Base-by-base conservation (phyloP, 2,797 vertebrate species). In the Acipenser oxyrinchus region DNA sequence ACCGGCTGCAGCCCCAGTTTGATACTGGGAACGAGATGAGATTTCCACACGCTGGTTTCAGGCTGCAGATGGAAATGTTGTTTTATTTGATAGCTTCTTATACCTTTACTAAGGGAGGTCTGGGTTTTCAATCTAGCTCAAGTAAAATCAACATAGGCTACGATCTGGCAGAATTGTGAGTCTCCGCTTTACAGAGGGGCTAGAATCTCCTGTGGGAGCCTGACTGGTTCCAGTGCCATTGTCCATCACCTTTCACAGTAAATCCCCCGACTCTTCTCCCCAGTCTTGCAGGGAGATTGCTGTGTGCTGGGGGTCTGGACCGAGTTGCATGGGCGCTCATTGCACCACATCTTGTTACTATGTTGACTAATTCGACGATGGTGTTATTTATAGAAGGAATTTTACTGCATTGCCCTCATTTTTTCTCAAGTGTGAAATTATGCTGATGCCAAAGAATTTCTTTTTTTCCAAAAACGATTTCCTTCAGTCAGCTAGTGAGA, bases 341-440 rank as follows among this genome's bases (percentile, higher is more conserved):
- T 63, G 12, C 8, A 66, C 51, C 9, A 50, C 37, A 18, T 67
- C 49, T 66, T 51, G 23, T 37, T 37, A 37, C 3, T 37, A 23
- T 48, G 57, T 64, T 67, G 66, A 60, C 69, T 64, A 57, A 64
- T 67, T 67, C 64, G 65, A 8, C 49, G 48, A 10, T 49, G 23
- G 23, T 64, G 50, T 60, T 71, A 71, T 67, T 71, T 67, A 64
- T 68, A 71, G 65, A 60, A 50, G 15, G 10, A 15, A 65, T 63
- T 61, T 49, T 62, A 51, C 55, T 63, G 62, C 62, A 52, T 53
- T 64, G 66, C 61, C 69, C 62, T 71, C 49, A 68, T 60, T 65
- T 71, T 48, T 49, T 58, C 12, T 64, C n/a, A 67, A 49, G 69
- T 37, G 12, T 67, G 62, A 71, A 67, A 64, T 65, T 50, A 53